Evolutionary conservation across 1,140 invertebrate species (phyloP).

Genomic region (Drosophila repleta): DNA sequence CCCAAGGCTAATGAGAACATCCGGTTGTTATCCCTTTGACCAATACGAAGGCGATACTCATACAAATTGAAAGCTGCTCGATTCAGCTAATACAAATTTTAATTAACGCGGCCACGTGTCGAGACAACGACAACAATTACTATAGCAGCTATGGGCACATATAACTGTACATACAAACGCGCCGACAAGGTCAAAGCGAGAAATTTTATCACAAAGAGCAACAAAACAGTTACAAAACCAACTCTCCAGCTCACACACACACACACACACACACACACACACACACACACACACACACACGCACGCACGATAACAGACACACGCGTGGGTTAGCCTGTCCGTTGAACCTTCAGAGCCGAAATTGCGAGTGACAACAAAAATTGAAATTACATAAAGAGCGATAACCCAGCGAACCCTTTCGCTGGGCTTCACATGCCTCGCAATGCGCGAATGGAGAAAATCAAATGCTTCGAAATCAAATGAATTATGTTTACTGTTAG

Average conservation of each 20-base stretch:
- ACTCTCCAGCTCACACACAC: constrained; percentile 17
- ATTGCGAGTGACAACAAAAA: neutral
- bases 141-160: constrained; percentile 29
- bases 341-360: neutral
- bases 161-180: constrained; percentile 27
- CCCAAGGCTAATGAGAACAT: neutral
- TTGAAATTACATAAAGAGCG: neutral
- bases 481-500: too few relatives aligned
- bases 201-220: constrained; percentile 61
- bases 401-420: neutral
- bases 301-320: neutral
- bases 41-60: neutral
- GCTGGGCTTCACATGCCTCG: neutral
- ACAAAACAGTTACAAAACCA: constrained; percentile 56
- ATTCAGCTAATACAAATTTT: constrained; percentile 42
- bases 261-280: neutral
- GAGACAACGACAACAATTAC: constrained; percentile 12
- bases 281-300: neutral
- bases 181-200: constrained; percentile 45
- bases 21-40: neutral
- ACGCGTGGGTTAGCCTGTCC: neutral
- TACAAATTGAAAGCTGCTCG: constrained; percentile 9
- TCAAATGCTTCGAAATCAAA: too few relatives aligned
- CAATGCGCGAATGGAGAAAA: too few relatives aligned
- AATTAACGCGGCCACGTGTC: constrained; percentile 55